Evolutionary conservation across 2,888 invertebrate species (phyloP).

Genomic region (Anthophora plumipes): DNA sequence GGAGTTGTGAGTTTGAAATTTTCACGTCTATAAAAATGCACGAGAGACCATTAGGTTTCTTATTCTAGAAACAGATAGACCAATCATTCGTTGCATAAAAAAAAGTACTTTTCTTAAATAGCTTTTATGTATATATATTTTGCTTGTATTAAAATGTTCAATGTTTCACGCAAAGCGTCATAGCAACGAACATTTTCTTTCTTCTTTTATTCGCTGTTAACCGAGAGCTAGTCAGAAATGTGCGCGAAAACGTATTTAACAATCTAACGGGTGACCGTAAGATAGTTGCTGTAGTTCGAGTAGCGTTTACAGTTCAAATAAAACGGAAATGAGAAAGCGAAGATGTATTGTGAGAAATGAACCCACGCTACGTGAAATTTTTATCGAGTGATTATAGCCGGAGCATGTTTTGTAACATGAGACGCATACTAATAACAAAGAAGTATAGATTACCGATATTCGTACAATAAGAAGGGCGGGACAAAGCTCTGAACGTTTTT

Average conservation of each 20-base stretch:
- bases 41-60: neutral
- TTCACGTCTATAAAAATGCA: neutral
- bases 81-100: too few species aligned
- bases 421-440: slow-evolving; percentile 32
- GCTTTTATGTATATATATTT: too few species aligned
- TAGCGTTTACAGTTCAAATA: neutral
- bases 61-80: neutral
- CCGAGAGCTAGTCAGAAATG: too few species aligned
- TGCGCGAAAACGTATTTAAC: too few species aligned
- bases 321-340: neutral
- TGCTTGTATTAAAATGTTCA: too few species aligned
- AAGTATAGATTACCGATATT: slow-evolving; percentile 9
- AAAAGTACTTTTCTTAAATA: too few species aligned
- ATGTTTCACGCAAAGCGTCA: neutral
- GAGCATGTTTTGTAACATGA: slow-evolving; percentile 15
- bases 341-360: slow-evolving; percentile 1
- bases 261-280: too few species aligned
- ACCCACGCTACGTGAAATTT: slow-evolving; percentile 18
- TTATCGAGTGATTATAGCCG: slow-evolving; percentile 30
- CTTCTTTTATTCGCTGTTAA: neutral
- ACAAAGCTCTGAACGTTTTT: neutral
- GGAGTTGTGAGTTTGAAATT: slow-evolving; percentile 95
- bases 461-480: neutral
- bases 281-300: neutral
- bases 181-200: neutral